These are phyloP conservation scores for Ceyx cyanopectus DNA, from an alignment of 2,113 vertebrate genomes.

Conservation along the genomic window DNA sequence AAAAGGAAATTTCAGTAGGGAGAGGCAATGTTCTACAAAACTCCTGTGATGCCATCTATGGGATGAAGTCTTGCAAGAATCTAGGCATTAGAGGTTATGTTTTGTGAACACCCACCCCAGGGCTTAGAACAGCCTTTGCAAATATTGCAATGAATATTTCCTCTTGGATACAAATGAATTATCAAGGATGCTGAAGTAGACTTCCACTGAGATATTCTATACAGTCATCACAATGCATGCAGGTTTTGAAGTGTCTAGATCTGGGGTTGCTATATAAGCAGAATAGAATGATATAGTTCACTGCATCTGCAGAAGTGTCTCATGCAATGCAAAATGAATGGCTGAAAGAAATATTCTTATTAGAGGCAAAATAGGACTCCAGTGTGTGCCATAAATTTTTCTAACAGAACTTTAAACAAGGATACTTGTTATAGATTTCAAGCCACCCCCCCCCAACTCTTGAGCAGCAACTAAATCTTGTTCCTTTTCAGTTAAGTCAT, in stretches of 20 bases:
- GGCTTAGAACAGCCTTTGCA: not conserved
- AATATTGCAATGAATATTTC: not conserved
- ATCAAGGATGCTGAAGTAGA: not conserved
- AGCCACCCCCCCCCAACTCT: too few relatives aligned
- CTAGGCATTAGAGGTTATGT: not conserved
- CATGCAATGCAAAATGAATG: constrained; percentile 16
- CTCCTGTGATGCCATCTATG: not conserved
- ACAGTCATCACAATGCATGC: not conserved
- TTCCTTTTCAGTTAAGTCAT: too few relatives aligned
- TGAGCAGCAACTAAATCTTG: too few relatives aligned
- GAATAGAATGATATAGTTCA: not conserved
- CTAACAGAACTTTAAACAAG: too few relatives aligned
- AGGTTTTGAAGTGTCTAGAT: not conserved
- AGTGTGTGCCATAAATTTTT: too few relatives aligned
- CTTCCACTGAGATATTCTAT: not conserved
- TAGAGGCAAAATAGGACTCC: too few relatives aligned
- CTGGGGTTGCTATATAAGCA: not conserved
- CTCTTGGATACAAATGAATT: not conserved
- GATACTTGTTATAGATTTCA: too few relatives aligned
- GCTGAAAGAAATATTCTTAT: too few relatives aligned
- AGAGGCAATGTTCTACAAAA: not conserved
- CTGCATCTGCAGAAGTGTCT: not conserved
- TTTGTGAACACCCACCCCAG: not conserved
- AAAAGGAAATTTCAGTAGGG: not conserved
- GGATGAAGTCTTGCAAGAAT: not conserved